Conservation (phyloP, 1,140 invertebrate genomes). For the Tetragonula clypearis region DNA sequence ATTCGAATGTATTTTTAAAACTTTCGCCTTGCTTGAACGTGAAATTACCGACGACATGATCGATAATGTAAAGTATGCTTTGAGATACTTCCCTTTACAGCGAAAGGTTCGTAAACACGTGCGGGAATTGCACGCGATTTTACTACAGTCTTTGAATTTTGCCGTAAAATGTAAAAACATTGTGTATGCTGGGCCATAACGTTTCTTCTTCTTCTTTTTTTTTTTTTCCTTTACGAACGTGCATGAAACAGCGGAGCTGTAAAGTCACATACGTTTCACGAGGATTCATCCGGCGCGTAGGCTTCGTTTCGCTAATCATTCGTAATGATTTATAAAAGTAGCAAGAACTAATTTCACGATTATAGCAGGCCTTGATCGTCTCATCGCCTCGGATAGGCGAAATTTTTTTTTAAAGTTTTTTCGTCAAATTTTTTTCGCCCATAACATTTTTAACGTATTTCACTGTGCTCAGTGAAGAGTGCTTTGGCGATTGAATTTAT, state of each 20-base stretch:
- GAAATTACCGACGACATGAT: background rate
- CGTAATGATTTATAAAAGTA: background rate
- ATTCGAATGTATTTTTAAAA: background rate
- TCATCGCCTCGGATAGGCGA: too few relatives aligned
- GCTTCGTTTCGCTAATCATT: background rate
- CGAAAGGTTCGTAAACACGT: background rate
- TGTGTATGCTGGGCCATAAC: background rate
- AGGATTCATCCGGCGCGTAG: too few relatives aligned
- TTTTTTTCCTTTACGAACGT: too few relatives aligned
- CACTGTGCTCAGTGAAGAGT: too few relatives aligned
- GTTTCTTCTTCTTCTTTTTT: background rate
- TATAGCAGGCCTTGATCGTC: too few relatives aligned
- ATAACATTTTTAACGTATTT: too few relatives aligned
- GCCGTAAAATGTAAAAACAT: background rate
- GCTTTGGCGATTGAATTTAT: too few relatives aligned
- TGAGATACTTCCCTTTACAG: background rate
- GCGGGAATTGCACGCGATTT: background rate
- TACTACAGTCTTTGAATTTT: slow-evolving; percentile 7
- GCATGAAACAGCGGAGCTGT: background rate
- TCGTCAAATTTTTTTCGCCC: too few relatives aligned
- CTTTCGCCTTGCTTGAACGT: background rate
- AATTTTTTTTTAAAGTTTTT: too few relatives aligned
- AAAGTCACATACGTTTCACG: background rate
- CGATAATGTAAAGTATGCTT: background rate
- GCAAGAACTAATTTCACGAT: background rate